Evolutionary conservation across 2,888 invertebrate genomes (phyloP), one percentile per base, ranked within the genome.

Genomic region (Synanthedon formicaeformis): DNA sequence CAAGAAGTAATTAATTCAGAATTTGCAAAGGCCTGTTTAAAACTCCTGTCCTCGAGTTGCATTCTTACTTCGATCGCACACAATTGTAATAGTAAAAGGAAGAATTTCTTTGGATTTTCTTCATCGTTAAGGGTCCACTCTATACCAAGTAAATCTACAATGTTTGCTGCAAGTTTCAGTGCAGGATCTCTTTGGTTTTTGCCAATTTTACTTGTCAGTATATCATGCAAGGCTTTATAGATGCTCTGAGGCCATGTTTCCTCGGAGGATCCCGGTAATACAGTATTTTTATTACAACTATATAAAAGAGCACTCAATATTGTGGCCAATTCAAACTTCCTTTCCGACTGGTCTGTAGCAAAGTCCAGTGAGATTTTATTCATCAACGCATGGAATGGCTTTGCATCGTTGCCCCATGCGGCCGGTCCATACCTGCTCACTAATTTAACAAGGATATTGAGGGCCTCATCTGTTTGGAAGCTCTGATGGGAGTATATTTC

Each of bases 61-160:
- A 98, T 97, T 67, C 97, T 91, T 1, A 97, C 93, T 89, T 98
- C 97, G 70, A 97, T 95, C 51, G 96, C 95, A 64, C 94, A 93
- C 54, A 98, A 84, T 73, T 97, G 96, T 54, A 96, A 91, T 23
- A 95, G 77, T 11, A 97, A 81, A 16, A 96, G 84, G 64, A 97
- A 92, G 67, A 96, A 93, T 67, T 95, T 92, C 78, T 94, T 94
- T 54, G 95, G 94, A 61, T 91, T 90, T 56, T 93, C 93, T 61
- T 93, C 93, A 75, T 94, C 94, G 64, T 90, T 90, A 59, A 96
- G 85, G 53, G 93, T 90, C 96, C 96, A 96, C 60, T 95, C 94
- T 27, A 95, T 91, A 16, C 97, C 96, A 18, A 96, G 85, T 1
- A 94, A 83, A 62, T 96, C 94, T 55, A 96, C 86, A 69, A 94